phyloP scores from a whole-genome alignment of 2,888 invertebrate species.

The Scaptomyza tumidula region DNA sequence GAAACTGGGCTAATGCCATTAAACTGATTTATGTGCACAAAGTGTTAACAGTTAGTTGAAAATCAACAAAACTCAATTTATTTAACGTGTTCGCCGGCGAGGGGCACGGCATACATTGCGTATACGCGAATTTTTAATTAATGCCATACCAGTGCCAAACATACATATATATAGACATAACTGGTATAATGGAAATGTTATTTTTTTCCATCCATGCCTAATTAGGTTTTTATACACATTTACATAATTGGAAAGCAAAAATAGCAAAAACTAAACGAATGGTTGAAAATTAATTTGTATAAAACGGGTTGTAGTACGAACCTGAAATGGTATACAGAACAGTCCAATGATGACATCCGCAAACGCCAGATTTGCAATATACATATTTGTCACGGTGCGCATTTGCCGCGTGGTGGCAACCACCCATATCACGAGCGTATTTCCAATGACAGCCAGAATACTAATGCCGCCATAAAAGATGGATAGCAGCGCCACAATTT shows the following conservation, averaged over 20 bases:
- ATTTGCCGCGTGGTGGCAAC: conserved; percentile 91
- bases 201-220: conserved; percentile 17
- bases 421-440: conserved; percentile 93
- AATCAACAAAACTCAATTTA: conserved; percentile 58
- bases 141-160: conserved; percentile 26
- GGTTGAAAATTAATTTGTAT: conserved; percentile 17
- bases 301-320: conserved; percentile 72
- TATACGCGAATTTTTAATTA: conserved; percentile 55
- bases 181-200: conserved; percentile 38
- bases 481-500: conserved; percentile 90
- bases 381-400: conserved; percentile 94
- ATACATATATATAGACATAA: conserved; percentile 19
- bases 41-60: conserved; percentile 57
- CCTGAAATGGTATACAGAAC: conserved; percentile 93
- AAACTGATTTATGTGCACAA: conserved; percentile 67
- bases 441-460: conserved; percentile 92
- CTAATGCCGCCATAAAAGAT: conserved; percentile 93
- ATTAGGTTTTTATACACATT: conserved; percentile 31
- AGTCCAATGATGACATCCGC: conserved; percentile 94
- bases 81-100: conserved; percentile 30
- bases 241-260: conserved; percentile 46
- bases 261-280: conserved; percentile 6
- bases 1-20: conserved; percentile 68
- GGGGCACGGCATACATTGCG: conserved; percentile 34
- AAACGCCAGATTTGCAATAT: conserved; percentile 93